phyloP scores from a whole-genome alignment of 2,113 vertebrate genomes.

The Crypturellus undulatus region DNA sequence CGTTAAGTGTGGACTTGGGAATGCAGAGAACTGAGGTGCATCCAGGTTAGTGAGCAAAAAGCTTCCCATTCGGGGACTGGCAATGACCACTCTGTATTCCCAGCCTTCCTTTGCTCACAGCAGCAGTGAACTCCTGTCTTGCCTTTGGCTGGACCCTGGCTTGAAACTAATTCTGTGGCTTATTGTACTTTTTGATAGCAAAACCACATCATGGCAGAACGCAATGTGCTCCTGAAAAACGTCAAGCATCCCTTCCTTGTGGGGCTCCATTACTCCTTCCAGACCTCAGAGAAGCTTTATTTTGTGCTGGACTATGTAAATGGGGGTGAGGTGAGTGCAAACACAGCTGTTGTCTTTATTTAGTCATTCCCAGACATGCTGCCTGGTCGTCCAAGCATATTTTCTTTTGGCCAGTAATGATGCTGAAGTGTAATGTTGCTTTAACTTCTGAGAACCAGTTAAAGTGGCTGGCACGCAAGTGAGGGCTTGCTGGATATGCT shows the following conservation, averaged over 20 bases:
- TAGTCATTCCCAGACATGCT: background rate
- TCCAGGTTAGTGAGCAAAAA: background rate
- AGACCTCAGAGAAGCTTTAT: conserved; percentile 97
- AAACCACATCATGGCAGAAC: conserved; percentile 98
- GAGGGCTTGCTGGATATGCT: background rate
- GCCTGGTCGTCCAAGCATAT: background rate
- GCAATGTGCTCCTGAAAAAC: conserved; percentile 95
- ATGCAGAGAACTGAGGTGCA: background rate
- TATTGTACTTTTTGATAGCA: conserved; percentile 78
- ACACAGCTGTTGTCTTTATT: background rate
- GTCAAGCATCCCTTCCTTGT: conserved; percentile 95
- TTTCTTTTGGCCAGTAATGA: background rate
- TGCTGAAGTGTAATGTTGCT: background rate
- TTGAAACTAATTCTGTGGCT: background rate
- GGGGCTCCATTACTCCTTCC: conserved; percentile 96
- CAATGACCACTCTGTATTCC: fast-evolving
- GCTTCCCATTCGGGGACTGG: background rate
- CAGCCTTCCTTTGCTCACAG: background rate
- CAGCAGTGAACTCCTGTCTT: background rate
- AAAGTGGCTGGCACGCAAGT: background rate
- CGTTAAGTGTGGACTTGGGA: background rate
- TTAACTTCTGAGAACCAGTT: background rate
- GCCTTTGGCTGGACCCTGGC: too few relatives aligned
- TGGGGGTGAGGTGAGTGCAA: conserved; percentile 90
- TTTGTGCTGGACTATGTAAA: conserved; percentile 98